Percentiles rank a stretch among this genome's conserved stretches.
Evolutionary conservation across 2,113 vertebrate species (phyloP).

Genomic region (Heterotis niloticus): DNA sequence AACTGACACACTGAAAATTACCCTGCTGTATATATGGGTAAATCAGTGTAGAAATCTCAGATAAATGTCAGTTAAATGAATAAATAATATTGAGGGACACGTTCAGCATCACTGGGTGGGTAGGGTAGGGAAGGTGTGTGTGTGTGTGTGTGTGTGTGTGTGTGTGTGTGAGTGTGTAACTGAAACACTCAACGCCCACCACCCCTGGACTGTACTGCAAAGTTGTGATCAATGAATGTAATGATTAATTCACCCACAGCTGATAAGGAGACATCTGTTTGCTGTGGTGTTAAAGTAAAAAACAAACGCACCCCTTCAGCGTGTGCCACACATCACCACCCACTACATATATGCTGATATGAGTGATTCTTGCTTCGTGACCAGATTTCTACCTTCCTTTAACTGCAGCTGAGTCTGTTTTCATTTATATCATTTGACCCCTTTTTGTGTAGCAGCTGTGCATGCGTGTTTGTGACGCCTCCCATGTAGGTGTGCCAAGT

Average conservation of each 20-base stretch:
- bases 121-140: too few relatives aligned
- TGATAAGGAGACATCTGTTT: conserved; percentile 28
- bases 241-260: conserved; percentile 49
- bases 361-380: conserved; percentile 39
- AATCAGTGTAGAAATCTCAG: too few relatives aligned
- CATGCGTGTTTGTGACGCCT: conserved; percentile 61
- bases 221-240: conserved; percentile 3
- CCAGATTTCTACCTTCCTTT: conserved; percentile 46
- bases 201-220: not conserved
- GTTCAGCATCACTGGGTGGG: too few relatives aligned
- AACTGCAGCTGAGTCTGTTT: conserved; percentile 41
- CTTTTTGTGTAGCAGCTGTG: conserved; percentile 54
- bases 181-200: not conserved
- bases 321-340: conserved; percentile 49
- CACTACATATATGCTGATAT: conserved; percentile 7
- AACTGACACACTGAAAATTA: too few relatives aligned
- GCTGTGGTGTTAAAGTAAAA: not conserved
- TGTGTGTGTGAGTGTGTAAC: not conserved
- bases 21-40: too few relatives aligned
- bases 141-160: too few relatives aligned
- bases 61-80: too few relatives aligned
- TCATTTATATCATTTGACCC: conserved; percentile 33
- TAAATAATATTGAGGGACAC: too few relatives aligned
- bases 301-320: conserved; percentile 45
- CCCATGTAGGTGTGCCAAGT: conserved; percentile 48